Conservation (phyloP, 1,140 invertebrate species). For the Drosophila sproati region DNA sequence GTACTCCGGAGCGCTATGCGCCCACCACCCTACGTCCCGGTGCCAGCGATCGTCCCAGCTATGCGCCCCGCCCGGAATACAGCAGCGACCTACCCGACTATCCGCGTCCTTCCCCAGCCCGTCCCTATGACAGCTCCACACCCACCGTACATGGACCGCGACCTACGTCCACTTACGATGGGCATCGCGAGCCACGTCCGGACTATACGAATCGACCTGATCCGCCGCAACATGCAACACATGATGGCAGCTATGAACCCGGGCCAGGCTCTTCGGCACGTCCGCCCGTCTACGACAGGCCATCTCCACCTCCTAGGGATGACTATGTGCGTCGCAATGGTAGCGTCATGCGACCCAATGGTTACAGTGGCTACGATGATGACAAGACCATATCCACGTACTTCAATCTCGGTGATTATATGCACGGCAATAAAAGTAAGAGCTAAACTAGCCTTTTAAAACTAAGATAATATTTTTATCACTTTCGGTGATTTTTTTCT, state of each 20-base stretch:
- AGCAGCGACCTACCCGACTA: slow-evolving; percentile 39
- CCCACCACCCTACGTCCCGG: slow-evolving; percentile 61
- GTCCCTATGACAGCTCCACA: slow-evolving; percentile 54
- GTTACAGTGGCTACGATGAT: slow-evolving; percentile 68
- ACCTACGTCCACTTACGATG: slow-evolving; percentile 53
- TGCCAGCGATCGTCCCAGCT: slow-evolving; percentile 56
- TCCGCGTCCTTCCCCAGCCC: slow-evolving; percentile 33
- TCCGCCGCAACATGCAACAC: slow-evolving; percentile 50
- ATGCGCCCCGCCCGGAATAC: slow-evolving; percentile 48
- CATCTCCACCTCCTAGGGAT: slow-evolving; percentile 46
- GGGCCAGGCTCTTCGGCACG: slow-evolving; percentile 50
- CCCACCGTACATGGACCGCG: slow-evolving; percentile 59
- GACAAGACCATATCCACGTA: slow-evolving; percentile 82
- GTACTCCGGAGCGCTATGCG: slow-evolving; percentile 68
- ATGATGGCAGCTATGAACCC: slow-evolving; percentile 43
- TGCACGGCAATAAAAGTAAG: slow-evolving; percentile 63
- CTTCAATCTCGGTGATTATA: slow-evolving; percentile 83
- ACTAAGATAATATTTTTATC: too few species aligned
- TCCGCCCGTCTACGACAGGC: slow-evolving; percentile 47
- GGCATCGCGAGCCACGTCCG: slow-evolving; percentile 58
- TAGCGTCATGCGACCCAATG: slow-evolving; percentile 59
- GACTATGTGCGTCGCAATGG: slow-evolving; percentile 76
- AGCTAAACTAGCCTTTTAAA: neutral
- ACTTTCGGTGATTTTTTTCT: too few species aligned
- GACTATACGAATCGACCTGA: slow-evolving; percentile 80